A percentile compares a stretch with the other conserved stretches of the same genome.
These are phyloP conservation scores for Leptothorax acervorum DNA, from an alignment of 2,888 invertebrate species.

Conservation along the genomic window DNA sequence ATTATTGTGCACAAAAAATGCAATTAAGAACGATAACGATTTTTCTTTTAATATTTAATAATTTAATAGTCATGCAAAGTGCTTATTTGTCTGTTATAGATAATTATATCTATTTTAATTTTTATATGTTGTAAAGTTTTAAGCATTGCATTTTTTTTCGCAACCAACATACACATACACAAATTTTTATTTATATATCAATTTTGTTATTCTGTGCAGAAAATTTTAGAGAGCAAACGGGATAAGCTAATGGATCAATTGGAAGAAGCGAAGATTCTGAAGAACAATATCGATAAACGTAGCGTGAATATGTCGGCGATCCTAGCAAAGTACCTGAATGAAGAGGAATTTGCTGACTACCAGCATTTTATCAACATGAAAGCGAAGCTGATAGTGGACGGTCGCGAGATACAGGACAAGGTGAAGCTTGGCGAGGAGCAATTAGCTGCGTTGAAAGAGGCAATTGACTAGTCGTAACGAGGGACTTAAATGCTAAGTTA, in stretches of 20 bases:
- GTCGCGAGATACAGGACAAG: slow-evolving; percentile 93
- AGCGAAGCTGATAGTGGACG: slow-evolving; percentile 93
- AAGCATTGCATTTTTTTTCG: background rate
- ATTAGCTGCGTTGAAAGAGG: slow-evolving; percentile 90
- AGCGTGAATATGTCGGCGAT: slow-evolving; percentile 90
- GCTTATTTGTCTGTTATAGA: background rate
- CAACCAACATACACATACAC: background rate
- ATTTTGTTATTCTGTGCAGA: slow-evolving; percentile 85
- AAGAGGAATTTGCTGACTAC: slow-evolving; percentile 92
- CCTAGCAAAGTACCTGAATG: slow-evolving; percentile 90
- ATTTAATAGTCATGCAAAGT: background rate
- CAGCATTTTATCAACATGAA: slow-evolving; percentile 95
- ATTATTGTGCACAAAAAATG: background rate
- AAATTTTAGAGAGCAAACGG: slow-evolving; percentile 90
- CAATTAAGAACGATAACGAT: background rate
- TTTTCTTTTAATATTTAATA: background rate
- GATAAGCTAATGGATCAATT: slow-evolving; percentile 92
- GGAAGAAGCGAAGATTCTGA: slow-evolving; percentile 93
- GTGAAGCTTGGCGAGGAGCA: slow-evolving; percentile 94
- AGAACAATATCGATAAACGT: slow-evolving; percentile 93
- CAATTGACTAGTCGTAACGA: slow-evolving; percentile 83
- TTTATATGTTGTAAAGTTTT: background rate
- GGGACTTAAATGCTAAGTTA: slow-evolving; percentile 55
- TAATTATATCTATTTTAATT: slow-evolving; percentile 2
- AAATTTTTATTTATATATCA: background rate